Base-by-base conservation (phyloP, 2,888 invertebrate genomes). In the Ophioninae sp. region DNA sequence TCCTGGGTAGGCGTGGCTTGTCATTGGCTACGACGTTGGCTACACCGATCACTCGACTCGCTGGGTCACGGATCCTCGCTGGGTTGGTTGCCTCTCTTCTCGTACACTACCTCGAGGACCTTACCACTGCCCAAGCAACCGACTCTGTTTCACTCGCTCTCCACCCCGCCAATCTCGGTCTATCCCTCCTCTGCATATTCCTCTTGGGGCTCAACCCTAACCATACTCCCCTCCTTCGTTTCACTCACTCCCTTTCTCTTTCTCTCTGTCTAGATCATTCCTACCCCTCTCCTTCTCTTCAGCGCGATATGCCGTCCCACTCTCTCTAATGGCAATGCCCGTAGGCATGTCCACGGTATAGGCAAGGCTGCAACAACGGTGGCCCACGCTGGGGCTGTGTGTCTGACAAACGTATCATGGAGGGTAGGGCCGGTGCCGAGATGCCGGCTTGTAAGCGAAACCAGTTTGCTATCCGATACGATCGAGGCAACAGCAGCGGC, bases 381-480 rank as follows among this genome's bases (percentile, higher is more conserved):
- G 86, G 85, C 88, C 89, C 90, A 88, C 89, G 90, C 89, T 89
- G 90, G 90, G 30, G 89, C 89, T 90, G 90, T 89, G 50, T 50
- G 81, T 82, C 84, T 84, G 84, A 91, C 92, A 91, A 92, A 91
- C 91, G 92, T 92, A 92, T 92, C 92, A 92, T 92, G 92, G 90
- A 89, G 92, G 92, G 92, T 91, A 92, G 92, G 92, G 91, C 92
- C 89, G 92, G 91, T 90, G 89, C 91, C 87, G 92, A 91, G 92
- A 93, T 92, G 92, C 91, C 91, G 93, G 89, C 90, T 92, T 92
- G 93, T 92, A 93, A 93, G 88, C 90, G 92, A 92, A 93, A 93
- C 93, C 92, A 93, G 93, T 93, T 93, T 92, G 93, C 93, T 91
- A 93, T 92, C 90, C 93, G 93, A 93, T 93, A 91, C 92, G 92